Evolutionary conservation across 2,888 invertebrate genomes (phyloP), one percentile per base, ranked within the genome.

Genomic region (Neocrepidodera transversa): DNA sequence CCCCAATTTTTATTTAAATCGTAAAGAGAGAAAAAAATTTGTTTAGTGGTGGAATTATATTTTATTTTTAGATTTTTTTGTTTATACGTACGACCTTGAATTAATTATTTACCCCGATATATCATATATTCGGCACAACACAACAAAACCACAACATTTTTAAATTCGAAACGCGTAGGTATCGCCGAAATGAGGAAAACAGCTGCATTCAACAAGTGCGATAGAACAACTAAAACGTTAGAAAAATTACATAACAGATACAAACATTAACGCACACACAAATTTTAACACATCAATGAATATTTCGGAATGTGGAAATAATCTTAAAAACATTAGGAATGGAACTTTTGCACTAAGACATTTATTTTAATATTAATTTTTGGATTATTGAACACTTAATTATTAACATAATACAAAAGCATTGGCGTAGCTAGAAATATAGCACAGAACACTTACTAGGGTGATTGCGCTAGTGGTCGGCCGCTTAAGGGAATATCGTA

Each of bases 301-400:
- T 40, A 40, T 38, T 50, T 40, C 11, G 38, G 52, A 52, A 52
- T 52, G 42, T 38, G 32, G 38, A 14, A n/a, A 52, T 52, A 42
- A 30, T 51, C 17, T 28, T 26, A 13, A 13, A 32, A 32, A 30
- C n/a, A 32, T 32, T 32, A 6, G 32, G 32, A 5, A 32, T 2
- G 32, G 32, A 32, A 32, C 32, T 2, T 32, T 13, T 32, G 32
- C 32, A 32, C 32, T 32, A 3, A 32, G 8, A 7, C 7, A 5
- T 7, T 7, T 23, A 23, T 23, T n/a, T n/a, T n/a, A n/a, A n/a
- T n/a, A n/a, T n/a, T n/a, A n/a, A n/a, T n/a, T n/a, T n/a, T n/a
- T n/a, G n/a, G n/a, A n/a, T n/a, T n/a, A n/a, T n/a, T n/a, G n/a
- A n/a, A n/a, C n/a, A n/a, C n/a, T n/a, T n/a, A n/a, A n/a, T n/a